phyloP scores from a whole-genome alignment of 1,140 invertebrate genomes.

The Habropoda laboriosa region DNA sequence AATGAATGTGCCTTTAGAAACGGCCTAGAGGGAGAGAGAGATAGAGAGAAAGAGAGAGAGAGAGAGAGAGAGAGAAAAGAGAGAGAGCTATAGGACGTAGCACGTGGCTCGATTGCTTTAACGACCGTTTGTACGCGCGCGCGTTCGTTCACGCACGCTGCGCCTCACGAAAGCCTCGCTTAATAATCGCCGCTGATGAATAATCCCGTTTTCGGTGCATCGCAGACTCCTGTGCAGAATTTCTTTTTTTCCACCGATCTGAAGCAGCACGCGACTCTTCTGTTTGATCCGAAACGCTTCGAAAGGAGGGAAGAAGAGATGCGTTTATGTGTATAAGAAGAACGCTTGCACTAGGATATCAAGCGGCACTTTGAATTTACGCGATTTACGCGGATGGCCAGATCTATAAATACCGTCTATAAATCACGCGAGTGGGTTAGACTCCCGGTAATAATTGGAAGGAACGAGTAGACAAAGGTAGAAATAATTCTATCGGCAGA shows the following conservation, averaged over 20 bases:
- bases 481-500: conserved; percentile 48
- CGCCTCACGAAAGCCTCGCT: conserved; percentile 24
- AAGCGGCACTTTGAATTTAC: background rate
- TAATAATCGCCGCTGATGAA: conserved; percentile 24
- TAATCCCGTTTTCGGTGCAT: conserved; percentile 15
- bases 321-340: too few relatives aligned
- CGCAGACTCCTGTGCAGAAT: background rate
- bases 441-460: conserved; percentile 40
- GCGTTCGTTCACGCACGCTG: conserved; percentile 37
- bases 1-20: conserved; percentile 59
- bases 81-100: conserved; percentile 31
- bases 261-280: too few relatives aligned
- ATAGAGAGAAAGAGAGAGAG: conserved; percentile 11
- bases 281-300: too few relatives aligned
- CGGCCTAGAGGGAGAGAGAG: background rate
- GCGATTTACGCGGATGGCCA: background rate
- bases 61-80: background rate
- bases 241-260: too few relatives aligned
- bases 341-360: too few relatives aligned
- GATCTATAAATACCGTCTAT: conserved; percentile 36
- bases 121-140: conserved; percentile 51
- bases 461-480: conserved; percentile 10
- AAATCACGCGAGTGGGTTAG: conserved; percentile 17
- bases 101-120: conserved; percentile 50
- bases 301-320: too few relatives aligned